Conservation (phyloP, 1,140 invertebrate genomes). For the Drosophila tristis region DNA sequence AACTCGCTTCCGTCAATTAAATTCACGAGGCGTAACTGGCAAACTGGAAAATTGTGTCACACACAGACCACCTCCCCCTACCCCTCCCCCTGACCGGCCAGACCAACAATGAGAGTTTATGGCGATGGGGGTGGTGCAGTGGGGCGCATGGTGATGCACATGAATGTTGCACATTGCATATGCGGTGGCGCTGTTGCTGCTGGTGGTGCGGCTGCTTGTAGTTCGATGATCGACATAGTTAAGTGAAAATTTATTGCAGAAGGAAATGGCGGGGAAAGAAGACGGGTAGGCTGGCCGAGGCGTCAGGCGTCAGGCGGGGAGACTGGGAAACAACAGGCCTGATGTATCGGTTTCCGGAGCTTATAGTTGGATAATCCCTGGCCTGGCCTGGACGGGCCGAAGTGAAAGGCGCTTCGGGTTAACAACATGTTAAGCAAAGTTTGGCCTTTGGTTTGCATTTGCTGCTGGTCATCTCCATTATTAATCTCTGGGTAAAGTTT, state of each 20-base stretch:
- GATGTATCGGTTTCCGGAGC: constrained; percentile 78
- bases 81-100: constrained; percentile 7
- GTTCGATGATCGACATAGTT: constrained; percentile 74
- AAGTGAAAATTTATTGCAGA: constrained; percentile 80
- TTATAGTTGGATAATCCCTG: constrained; percentile 75
- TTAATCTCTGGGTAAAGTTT: constrained; percentile 21
- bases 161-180: constrained; percentile 47
- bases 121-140: constrained; percentile 3
- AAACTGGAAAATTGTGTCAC: constrained; percentile 81
- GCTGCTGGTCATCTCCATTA: constrained; percentile 33
- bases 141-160: constrained; percentile 23
- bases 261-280: constrained; percentile 57
- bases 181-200: background rate
- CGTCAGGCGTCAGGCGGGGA: constrained; percentile 6
- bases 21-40: constrained; percentile 69
- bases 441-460: constrained; percentile 30
- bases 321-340: constrained; percentile 52
- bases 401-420: constrained; percentile 38
- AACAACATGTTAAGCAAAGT: constrained; percentile 58
- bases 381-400: constrained; percentile 47
- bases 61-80: constrained; percentile 8
- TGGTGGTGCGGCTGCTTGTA: constrained; percentile 22
- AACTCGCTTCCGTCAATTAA: constrained; percentile 80
- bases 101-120: constrained; percentile 26
- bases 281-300: constrained; percentile 1